Percentiles rank a stretch among this genome's conserved stretches.
These are phyloP conservation scores for Phalacrocorax pelagicus DNA, from an alignment of 2,113 vertebrate species.

Conservation along the genomic window DNA sequence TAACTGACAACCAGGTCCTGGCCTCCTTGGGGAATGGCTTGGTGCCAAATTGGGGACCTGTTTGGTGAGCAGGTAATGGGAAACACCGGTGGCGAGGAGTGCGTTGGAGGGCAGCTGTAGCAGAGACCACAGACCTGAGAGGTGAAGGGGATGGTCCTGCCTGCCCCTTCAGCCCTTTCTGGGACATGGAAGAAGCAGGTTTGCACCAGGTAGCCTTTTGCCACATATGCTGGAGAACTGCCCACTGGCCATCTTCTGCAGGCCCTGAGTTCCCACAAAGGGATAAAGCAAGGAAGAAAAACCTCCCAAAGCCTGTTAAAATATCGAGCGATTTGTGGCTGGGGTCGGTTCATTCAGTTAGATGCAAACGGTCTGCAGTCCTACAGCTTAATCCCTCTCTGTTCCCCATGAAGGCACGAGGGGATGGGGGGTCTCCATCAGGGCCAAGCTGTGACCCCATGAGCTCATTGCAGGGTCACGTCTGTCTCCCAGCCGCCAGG, in stretches of 20 bases:
- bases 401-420: background rate
- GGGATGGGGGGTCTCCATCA: background rate
- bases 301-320: background rate
- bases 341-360: background rate
- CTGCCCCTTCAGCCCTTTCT: background rate
- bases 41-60: background rate
- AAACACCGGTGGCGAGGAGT: fast-evolving
- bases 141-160: background rate
- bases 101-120: background rate
- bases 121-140: background rate
- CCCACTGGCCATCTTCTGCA: background rate
- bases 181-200: background rate
- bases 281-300: background rate
- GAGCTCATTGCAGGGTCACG: background rate
- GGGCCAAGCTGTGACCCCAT: background rate
- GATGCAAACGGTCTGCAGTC: background rate
- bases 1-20: background rate
- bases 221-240: background rate
- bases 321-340: background rate
- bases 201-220: fast-evolving
- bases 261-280: background rate
- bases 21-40: background rate
- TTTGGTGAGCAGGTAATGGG: background rate
- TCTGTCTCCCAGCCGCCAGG: background rate
- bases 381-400: background rate